These are phyloP conservation scores for Amiota mariae DNA, from an alignment of 2,888 invertebrate species.

Conservation along the genomic window DNA sequence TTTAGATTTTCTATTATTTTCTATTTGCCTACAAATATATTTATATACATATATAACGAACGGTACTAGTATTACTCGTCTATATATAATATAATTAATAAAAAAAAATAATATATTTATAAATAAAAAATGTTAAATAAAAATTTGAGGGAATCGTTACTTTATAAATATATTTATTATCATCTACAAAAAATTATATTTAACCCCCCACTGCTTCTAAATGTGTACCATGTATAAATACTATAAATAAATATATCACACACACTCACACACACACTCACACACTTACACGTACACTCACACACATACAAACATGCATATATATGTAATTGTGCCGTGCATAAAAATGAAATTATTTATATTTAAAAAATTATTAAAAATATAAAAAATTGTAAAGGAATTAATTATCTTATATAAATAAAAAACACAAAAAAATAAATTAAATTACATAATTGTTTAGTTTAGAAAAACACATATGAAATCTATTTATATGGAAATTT, in stretches of 20 bases:
- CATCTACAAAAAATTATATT: not conserved
- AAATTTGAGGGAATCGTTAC: conserved; percentile 8
- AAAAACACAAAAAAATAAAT: too few species aligned
- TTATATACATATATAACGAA: not conserved
- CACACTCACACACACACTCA: not conserved
- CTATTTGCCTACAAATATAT: conserved; percentile 17
- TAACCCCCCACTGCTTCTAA: conserved; percentile 22
- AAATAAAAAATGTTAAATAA: not conserved
- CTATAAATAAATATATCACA: not conserved
- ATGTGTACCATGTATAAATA: conserved; percentile 11
- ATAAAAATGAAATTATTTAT: not conserved
- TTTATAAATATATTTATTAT: conserved; percentile 10
- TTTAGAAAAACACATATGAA: conserved; percentile 3
- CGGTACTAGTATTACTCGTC: too few species aligned
- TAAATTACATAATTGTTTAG: conserved; percentile 12
- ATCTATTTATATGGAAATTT: conserved; percentile 21
- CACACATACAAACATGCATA: not conserved
- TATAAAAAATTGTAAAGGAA: conserved; percentile 19
- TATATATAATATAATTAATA: not conserved
- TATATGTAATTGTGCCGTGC: not conserved
- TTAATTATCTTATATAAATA: not conserved
- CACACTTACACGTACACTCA: not conserved
- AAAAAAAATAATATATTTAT: not conserved
- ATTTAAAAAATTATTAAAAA: not conserved
- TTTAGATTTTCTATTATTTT: conserved; percentile 48